Base-by-base conservation (phyloP, 2,888 invertebrate species). In the Meiosimyza decipiens region DNA sequence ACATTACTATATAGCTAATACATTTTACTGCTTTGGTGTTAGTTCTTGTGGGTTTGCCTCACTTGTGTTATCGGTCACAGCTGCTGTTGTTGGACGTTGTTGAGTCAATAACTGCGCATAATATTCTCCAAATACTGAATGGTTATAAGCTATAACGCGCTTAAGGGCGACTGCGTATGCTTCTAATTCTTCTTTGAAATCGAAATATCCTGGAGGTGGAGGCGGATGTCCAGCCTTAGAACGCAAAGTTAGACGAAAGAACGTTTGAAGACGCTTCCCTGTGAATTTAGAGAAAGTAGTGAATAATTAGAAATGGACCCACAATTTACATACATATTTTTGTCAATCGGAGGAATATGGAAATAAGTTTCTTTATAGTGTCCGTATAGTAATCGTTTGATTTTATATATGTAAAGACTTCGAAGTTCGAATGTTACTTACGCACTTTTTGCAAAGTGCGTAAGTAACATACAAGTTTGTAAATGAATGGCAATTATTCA, bases 101-200 rank as follows among this genome's bases (percentile, higher is more conserved):
- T 80, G 79, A 18, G 79, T 82, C n/a, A 87, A 80, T 33, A 87
- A 75, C 73, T 85, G 78, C 33, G 81, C 75, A 66, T 87, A 86
- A 75, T 87, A 85, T 70, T 87, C 86, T 3, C 86, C 85, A 66
- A 86, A 87, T 3, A 87, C 87, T 12, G 86, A 84, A 74, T 87
- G 87, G 76, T 87, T 87, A 74, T 87, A 87, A 62, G 81, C 80
- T 57, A 87, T 83, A 12, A 87, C 79, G 12, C 87, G 84, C 54
- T 85, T 84, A 16, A 87, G 81, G 9, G 84, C 83, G 74, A 80
- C 80, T 5, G 82, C 81, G 76, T 85, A 83, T 63, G 80, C 81
- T 73, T 85, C 82, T 59, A 87, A 73, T 71, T 87, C 86, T 47
- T 84, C 85, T 60, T 80, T 80, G 50, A 80, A 87, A 57, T 87